Percentiles rank a stretch among this genome's conserved stretches.
Conservation (phyloP, 2,113 vertebrate genomes). For the Falco punctatus region DNA sequence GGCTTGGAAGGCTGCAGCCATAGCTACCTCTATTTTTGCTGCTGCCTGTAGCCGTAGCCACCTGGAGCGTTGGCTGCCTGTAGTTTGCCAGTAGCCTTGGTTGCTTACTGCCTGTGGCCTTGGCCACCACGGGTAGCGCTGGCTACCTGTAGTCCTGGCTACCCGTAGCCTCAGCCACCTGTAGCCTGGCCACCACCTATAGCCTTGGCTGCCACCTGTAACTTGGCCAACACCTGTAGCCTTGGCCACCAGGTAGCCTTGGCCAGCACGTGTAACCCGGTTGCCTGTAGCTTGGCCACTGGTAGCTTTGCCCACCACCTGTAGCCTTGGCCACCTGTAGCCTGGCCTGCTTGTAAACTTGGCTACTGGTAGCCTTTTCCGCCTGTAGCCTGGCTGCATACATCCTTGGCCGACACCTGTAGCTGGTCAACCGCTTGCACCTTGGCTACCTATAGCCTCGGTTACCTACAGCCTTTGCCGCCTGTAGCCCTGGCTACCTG, state of each 20-base stretch:
- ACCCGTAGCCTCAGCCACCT: not conserved
- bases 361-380: no score
- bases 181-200: not conserved
- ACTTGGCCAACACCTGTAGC: not conserved
- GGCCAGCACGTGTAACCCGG: not conserved
- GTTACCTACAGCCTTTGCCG: not conserved
- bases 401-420: not conserved
- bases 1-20: no score
- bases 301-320: not conserved
- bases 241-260: no score
- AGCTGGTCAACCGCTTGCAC: not conserved
- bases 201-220: no score
- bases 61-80: no score
- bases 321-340: not conserved
- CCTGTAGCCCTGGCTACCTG: not conserved
- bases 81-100: no score
- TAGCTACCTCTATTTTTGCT: no score
- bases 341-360: no score
- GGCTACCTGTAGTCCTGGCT: not conserved
- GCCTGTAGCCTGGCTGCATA: not conserved
- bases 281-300: not conserved
- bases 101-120: not conserved
- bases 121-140: no score
- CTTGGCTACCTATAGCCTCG: not conserved
- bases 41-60: not conserved